Conservation (phyloP, 2,113 vertebrate genomes). For the Hydrochoerus hydrochaeris region DNA sequence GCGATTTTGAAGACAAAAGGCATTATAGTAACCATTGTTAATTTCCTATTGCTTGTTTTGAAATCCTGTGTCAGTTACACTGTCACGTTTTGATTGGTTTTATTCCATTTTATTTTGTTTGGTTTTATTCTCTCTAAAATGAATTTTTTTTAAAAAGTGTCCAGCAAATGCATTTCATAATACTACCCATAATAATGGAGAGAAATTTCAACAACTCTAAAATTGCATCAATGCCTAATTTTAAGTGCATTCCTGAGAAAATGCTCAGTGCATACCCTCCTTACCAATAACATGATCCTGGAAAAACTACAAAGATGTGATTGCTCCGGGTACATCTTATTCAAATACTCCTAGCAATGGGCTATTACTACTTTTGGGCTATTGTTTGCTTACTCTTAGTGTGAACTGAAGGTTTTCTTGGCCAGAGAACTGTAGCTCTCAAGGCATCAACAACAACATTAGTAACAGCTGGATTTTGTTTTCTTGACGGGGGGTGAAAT, state of each 20-base stretch:
- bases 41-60: too few relatives aligned
- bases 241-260: background rate
- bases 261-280: background rate
- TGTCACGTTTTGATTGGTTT: too few relatives aligned
- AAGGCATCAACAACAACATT: background rate
- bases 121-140: too few relatives aligned
- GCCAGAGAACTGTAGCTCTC: background rate
- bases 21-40: too few relatives aligned
- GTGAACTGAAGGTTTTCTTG: background rate
- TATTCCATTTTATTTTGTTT: too few relatives aligned
- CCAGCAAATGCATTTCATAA: background rate
- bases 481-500: background rate
- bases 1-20: too few relatives aligned
- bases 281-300: background rate
- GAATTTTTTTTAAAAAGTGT: too few relatives aligned
- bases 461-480: background rate
- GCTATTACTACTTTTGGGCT: background rate
- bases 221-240: background rate
- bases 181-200: background rate
- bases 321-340: background rate
- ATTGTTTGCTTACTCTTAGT: background rate
- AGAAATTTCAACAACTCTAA: background rate
- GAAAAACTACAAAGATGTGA: background rate
- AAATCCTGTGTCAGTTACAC: too few relatives aligned
- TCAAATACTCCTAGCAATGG: background rate